Percentiles rank a stretch among this genome's conserved stretches.
Evolutionary conservation across 2,113 vertebrate genomes (phyloP).

Genomic region (Tor tambroides): DNA sequence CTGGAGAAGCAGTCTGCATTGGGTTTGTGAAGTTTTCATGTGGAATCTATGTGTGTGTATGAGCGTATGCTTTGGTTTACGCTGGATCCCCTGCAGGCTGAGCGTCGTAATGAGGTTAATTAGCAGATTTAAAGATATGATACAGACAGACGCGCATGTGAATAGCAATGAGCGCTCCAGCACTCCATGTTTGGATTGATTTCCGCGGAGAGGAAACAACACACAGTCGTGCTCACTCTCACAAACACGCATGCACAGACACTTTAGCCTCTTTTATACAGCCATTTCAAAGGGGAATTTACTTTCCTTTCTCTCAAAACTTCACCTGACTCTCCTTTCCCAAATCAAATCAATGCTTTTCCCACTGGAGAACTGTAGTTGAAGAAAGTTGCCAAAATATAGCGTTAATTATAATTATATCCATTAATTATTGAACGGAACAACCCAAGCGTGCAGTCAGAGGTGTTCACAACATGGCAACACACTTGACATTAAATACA

Average conservation of each 20-base stretch:
- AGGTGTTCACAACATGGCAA: neutral
- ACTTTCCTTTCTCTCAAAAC: neutral
- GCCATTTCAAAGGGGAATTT: neutral
- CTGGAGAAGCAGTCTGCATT: slow-evolving; percentile 25
- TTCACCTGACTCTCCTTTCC: neutral
- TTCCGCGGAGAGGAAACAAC: neutral
- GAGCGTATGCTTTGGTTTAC: slow-evolving; percentile 43
- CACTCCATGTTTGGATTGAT: slow-evolving; percentile 9
- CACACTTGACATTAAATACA: neutral
- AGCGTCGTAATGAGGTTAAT: slow-evolving; percentile 57
- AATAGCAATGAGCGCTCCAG: slow-evolving; percentile 52
- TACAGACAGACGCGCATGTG: slow-evolving; percentile 23
- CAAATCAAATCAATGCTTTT: neutral
- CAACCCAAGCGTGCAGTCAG: neutral
- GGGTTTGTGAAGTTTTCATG: neutral
- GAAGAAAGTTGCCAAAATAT: neutral
- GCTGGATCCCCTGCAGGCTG: slow-evolving; percentile 49
- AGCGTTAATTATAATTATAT: neutral
- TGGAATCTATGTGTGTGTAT: slow-evolving; percentile 28
- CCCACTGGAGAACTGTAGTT: neutral
- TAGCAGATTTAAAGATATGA: slow-evolving; percentile 61
- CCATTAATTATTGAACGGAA: slow-evolving; percentile 14
- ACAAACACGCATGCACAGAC: neutral
- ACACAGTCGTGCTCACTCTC: slow-evolving; percentile 6
- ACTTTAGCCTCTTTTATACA: neutral